Percentiles rank a stretch among this genome's conserved stretches.
These are phyloP conservation scores for Scaptomyza hsui DNA, from an alignment of 1,140 invertebrate genomes.

Conservation along the genomic window DNA sequence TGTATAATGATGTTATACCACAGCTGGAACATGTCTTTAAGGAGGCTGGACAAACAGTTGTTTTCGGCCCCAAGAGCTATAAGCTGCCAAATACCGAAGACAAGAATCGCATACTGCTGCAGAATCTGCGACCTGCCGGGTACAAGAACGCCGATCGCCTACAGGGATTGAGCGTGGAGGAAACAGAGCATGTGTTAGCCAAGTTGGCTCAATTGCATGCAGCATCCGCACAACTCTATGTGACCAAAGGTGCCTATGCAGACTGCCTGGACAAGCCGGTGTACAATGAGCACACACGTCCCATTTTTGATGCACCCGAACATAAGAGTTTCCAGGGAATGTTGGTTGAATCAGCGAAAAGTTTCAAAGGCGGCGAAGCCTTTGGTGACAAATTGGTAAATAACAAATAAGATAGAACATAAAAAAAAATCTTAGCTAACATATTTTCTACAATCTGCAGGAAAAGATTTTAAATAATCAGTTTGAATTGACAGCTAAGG, in stretches of 20 bases:
- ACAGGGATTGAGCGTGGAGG: slow-evolving; percentile 85
- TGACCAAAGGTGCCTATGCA: slow-evolving; percentile 19
- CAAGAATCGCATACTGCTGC: slow-evolving; percentile 33
- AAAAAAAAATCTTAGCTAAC: background rate
- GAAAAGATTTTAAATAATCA: background rate
- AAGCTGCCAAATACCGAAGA: slow-evolving; percentile 7
- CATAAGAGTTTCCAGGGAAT: slow-evolving; percentile 1
- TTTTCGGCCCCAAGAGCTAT: slow-evolving; percentile 41
- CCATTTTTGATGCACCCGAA: slow-evolving; percentile 4
- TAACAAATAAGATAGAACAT: background rate
- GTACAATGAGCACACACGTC: slow-evolving; percentile 15
- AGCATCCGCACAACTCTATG: slow-evolving; percentile 76
- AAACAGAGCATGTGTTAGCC: slow-evolving; percentile 84
- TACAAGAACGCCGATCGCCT: slow-evolving; percentile 84
- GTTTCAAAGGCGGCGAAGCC: slow-evolving; percentile 21
- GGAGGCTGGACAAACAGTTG: slow-evolving; percentile 45
- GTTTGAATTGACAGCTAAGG: background rate
- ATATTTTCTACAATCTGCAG: slow-evolving; percentile 3
- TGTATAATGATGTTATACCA: slow-evolving; percentile 50
- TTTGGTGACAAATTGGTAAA: slow-evolving; percentile 53
- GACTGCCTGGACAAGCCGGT: slow-evolving; percentile 29
- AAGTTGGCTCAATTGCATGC: slow-evolving; percentile 86
- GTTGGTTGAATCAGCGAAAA: background rate
- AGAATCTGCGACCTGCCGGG: slow-evolving; percentile 41
- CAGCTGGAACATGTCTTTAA: slow-evolving; percentile 58